These are phyloP conservation scores for Lasius platythorax DNA, from an alignment of 2,888 invertebrate species.

Conservation along the genomic window DNA sequence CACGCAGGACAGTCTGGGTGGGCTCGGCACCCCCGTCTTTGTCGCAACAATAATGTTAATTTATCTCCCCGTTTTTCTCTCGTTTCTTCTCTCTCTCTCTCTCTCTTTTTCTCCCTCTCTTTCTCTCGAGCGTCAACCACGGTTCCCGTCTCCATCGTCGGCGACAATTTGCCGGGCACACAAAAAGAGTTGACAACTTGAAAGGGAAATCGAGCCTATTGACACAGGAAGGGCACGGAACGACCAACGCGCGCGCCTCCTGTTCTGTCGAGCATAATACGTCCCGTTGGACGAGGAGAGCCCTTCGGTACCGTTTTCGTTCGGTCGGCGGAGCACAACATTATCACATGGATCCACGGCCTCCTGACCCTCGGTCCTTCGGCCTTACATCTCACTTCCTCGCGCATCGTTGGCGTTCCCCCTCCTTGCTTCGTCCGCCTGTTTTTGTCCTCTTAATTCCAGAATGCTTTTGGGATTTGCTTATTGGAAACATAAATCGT, in stretches of 20 bases:
- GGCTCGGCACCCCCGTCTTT: constrained; percentile 79
- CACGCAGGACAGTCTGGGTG: constrained; percentile 72
- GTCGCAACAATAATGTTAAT: constrained; percentile 86
- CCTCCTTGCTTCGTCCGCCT: constrained; percentile 5
- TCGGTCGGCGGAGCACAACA: constrained; percentile 73
- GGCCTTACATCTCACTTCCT: constrained; percentile 31
- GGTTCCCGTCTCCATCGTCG: constrained; percentile 69
- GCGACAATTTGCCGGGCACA: constrained; percentile 85
- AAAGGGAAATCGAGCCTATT: constrained; percentile 86
- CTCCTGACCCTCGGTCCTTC: constrained; percentile 60
- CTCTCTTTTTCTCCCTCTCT: constrained; percentile 29
- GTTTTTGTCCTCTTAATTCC: constrained; percentile 45
- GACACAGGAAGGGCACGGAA: constrained; percentile 81
- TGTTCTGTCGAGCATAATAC: constrained; percentile 72
- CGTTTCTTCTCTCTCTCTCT: constrained; percentile 43
- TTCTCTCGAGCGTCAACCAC: constrained; percentile 11
- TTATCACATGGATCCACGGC: constrained; percentile 72
- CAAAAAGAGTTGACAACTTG: constrained; percentile 86
- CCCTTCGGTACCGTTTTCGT: constrained; percentile 70
- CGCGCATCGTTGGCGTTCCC: not conserved
- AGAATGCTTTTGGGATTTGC: constrained; percentile 51
- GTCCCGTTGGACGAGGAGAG: constrained; percentile 61
- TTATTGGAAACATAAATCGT: constrained; percentile 51
- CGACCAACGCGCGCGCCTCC: constrained; percentile 63
- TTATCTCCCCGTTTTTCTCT: constrained; percentile 77